A percentile compares a stretch with the other conserved stretches of the same genome.
Evolutionary conservation across 35 echinoderm and acorn worm genomes (phyloP).

Genomic region (Patiria miniata): DNA sequence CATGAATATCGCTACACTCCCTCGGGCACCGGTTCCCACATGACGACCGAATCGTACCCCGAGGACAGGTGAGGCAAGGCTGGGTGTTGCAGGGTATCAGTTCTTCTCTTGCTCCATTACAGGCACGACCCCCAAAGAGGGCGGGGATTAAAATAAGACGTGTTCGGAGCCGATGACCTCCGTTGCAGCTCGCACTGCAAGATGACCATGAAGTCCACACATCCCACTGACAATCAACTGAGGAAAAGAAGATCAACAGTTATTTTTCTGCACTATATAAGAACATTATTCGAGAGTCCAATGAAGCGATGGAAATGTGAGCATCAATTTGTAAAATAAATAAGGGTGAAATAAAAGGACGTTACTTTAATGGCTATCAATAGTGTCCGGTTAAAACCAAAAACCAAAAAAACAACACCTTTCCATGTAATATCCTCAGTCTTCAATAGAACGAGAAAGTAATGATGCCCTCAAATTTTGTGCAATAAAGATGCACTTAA

Average conservation of each 20-base stretch:
- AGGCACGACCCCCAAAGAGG: constrained; percentile 1
- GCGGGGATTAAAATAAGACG: background rate
- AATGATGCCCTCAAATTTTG: no score
- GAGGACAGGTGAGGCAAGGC: background rate
- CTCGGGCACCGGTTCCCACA: background rate
- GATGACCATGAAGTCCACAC: constrained; percentile 50
- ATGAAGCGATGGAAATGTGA: no score
- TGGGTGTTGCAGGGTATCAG: background rate
- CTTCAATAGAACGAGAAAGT: no score
- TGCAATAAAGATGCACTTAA: no score
- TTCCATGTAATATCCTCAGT: background rate
- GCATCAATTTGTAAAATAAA: no score
- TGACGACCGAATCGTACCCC: background rate
- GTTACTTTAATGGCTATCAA: no score
- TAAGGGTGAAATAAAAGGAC: no score
- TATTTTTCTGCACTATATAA: no score
- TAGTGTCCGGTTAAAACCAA: no score
- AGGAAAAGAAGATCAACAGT: background rate
- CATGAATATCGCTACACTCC: background rate
- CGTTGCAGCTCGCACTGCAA: constrained; percentile 43
- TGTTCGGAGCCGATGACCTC: constrained; percentile 21
- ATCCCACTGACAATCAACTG: constrained; percentile 34
- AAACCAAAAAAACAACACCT: no score
- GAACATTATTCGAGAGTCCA: no score
- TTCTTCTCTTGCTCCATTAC: background rate